Conservation (phyloP, 2,888 invertebrate species). For the Ctenicera cuprea region DNA sequence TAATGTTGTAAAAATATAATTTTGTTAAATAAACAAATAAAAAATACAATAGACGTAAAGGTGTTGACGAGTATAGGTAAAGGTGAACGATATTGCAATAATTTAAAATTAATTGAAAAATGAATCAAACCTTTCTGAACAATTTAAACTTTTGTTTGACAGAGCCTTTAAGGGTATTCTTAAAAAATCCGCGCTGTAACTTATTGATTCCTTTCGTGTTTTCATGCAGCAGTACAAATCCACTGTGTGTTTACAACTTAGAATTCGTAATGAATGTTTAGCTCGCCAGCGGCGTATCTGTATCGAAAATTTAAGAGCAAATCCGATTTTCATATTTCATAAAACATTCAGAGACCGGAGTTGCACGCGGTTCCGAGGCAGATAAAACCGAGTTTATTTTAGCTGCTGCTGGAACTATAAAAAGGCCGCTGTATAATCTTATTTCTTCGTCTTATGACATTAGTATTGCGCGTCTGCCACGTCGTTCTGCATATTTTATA, state of each 20-base stretch:
- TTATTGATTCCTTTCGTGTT: conserved; percentile 22
- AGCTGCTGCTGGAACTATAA: conserved; percentile 54
- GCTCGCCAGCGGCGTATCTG: conserved; percentile 41
- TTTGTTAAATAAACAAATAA: no score
- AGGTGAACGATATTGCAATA: no score
- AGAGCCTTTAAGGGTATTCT: no score
- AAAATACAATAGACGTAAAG: no score
- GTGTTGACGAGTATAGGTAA: no score
- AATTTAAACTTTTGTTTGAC: no score
- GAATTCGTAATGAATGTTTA: conserved; percentile 41
- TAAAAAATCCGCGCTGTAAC: not conserved
- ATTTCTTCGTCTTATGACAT: conserved; percentile 62
- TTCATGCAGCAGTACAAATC: conserved; percentile 20
- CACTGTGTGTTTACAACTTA: conserved; percentile 33
- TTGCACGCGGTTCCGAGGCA: conserved; percentile 38
- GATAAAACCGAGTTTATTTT: conserved; percentile 55
- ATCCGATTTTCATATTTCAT: conserved; percentile 51
- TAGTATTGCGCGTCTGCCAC: conserved; percentile 62
- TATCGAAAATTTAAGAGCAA: conserved; percentile 44
- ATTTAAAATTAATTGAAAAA: no score
- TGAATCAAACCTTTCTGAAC: no score
- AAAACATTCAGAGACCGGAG: conserved; percentile 46
- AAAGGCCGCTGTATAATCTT: conserved; percentile 58
- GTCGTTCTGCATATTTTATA: conserved; percentile 62
- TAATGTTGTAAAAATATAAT: no score